Percentiles rank a stretch among this genome's conserved stretches.
Evolutionary conservation across 2,113 vertebrate species (phyloP).

Genomic region (Larimichthys polyactis): DNA sequence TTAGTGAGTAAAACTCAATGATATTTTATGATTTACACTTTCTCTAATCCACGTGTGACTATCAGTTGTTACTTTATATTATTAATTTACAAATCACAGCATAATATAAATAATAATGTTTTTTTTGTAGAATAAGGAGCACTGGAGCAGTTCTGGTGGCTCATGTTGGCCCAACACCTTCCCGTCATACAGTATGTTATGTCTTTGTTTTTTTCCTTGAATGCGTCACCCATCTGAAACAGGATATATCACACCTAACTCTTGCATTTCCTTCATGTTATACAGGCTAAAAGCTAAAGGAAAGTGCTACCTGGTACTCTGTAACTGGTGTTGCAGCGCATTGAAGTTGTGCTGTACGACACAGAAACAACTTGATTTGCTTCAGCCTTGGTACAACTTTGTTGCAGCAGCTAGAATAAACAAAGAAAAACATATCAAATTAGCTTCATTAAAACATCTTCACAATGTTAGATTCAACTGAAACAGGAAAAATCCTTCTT

Average conservation of each 20-base stretch:
- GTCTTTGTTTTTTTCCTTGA: too few relatives aligned
- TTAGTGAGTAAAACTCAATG: too few relatives aligned
- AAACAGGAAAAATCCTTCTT: background rate
- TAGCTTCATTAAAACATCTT: background rate
- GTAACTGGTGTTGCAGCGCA: constrained; percentile 28
- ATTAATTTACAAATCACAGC: too few relatives aligned
- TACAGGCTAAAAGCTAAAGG: background rate
- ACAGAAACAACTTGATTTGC: background rate
- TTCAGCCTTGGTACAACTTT: constrained; percentile 7
- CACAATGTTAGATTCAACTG: background rate
- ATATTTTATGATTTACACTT: too few relatives aligned
- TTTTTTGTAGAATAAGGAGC: too few relatives aligned
- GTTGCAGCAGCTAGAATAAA: too few relatives aligned
- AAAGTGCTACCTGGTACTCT: constrained; percentile 55
- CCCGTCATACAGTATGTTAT: too few relatives aligned
- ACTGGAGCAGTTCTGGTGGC: too few relatives aligned
- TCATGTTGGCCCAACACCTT: too few relatives aligned
- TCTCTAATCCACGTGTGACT: too few relatives aligned
- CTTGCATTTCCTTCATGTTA: background rate
- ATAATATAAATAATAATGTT: too few relatives aligned
- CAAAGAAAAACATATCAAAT: constrained; percentile 15
- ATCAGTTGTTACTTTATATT: too few relatives aligned
- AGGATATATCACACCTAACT: background rate
- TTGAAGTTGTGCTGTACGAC: constrained; percentile 20
- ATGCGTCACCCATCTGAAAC: background rate